phyloP scores from a whole-genome alignment of 2,888 invertebrate species.

The Hipparchia semele region DNA sequence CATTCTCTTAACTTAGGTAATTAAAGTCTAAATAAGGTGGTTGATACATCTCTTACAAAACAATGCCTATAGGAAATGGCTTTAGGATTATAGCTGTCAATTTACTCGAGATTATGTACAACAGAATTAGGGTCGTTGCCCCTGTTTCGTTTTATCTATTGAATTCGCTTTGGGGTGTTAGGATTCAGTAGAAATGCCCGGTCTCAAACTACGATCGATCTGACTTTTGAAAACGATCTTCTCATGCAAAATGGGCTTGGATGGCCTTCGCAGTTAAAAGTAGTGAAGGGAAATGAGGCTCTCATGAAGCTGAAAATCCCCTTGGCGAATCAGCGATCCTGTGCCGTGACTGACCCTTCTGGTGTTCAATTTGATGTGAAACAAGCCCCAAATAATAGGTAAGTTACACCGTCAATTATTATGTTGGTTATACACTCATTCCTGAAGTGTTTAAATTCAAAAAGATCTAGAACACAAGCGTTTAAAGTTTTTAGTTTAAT shows the following conservation, averaged over 20 bases:
- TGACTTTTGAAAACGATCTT: constrained; percentile 56
- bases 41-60: too few species aligned
- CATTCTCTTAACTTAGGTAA: too few species aligned
- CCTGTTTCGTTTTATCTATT: neutral
- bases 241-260: constrained; percentile 67
- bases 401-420: constrained; percentile 30
- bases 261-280: constrained; percentile 60
- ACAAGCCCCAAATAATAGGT: constrained; percentile 60
- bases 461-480: too few species aligned
- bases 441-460: too few species aligned
- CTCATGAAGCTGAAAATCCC: constrained; percentile 56
- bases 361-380: constrained; percentile 56
- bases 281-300: constrained; percentile 64
- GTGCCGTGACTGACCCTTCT: constrained; percentile 58
- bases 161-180: constrained; percentile 14
- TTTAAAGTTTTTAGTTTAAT: too few species aligned
- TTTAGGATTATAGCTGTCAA: too few species aligned
- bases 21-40: too few species aligned
- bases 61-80: too few species aligned
- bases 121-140: neutral
- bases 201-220: constrained; percentile 43
- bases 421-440: too few species aligned
- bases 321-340: constrained; percentile 53
- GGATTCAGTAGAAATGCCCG: constrained; percentile 26
- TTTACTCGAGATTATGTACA: too few species aligned